A percentile compares a stretch with the other conserved stretches of the same genome.
These are phyloP conservation scores for Leptopilina clavipes DNA, from an alignment of 1,140 invertebrate genomes.

Conservation along the genomic window DNA sequence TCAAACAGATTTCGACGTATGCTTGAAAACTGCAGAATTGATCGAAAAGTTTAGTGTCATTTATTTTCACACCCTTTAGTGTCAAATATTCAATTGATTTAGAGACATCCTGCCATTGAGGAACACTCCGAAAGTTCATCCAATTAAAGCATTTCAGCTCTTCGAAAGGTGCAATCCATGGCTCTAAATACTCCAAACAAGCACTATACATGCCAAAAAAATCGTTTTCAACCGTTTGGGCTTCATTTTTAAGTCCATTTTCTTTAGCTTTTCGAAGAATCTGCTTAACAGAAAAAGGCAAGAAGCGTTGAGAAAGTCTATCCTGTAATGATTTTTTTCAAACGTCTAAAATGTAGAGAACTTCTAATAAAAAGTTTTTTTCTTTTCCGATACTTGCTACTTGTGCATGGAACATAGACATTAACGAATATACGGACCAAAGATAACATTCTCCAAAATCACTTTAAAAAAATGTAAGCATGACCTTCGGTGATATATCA, in stretches of 20 bases:
- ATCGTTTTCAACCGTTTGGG: not conserved
- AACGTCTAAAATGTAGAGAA: not conserved
- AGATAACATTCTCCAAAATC: not conserved
- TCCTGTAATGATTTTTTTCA: not conserved
- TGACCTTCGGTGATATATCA: not conserved
- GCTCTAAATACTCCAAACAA: not conserved
- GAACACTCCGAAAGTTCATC: not conserved
- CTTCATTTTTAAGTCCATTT: slow-evolving; percentile 7
- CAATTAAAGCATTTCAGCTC: not conserved
- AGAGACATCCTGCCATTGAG: not conserved
- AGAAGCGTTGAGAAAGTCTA: not conserved
- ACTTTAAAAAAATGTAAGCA: not conserved
- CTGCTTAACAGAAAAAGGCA: not conserved
- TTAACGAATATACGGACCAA: not conserved
- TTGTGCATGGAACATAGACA: not conserved
- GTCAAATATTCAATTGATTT: not conserved
- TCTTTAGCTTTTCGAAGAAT: not conserved
- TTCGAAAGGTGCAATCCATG: not conserved
- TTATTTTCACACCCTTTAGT: not conserved
- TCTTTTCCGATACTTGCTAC: not conserved
- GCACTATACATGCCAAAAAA: not conserved
- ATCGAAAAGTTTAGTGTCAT: not conserved
- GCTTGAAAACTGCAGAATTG: not conserved
- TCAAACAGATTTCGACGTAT: not conserved
- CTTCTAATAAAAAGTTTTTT: not conserved